Base-by-base conservation (phyloP, 2,797 vertebrate species). In the Alauda arvensis region DNA sequence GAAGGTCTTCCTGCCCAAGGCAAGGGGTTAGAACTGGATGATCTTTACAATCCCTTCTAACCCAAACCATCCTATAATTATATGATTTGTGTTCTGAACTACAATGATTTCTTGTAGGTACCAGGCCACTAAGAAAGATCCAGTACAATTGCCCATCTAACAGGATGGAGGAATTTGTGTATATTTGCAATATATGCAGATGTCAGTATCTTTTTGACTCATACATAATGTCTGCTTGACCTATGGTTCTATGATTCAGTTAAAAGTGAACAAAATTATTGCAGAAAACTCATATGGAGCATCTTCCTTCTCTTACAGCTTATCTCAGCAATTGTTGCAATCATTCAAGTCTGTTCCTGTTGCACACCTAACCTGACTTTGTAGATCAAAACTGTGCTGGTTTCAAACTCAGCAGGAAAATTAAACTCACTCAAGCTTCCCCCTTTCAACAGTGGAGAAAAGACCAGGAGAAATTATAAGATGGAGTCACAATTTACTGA, bases 161-260 rank as follows among this genome's bases (percentile, higher is more conserved):
- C 6, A 66, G 31, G 21, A 49, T 21, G 43, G 31, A 79, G 33
- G 21, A 68, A 63, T 34, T 78, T 17, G 8, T 59, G 29, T 1
- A 0, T n/a, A 43, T 42, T 28, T 72, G 4, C 0, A 0, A 0
- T 23, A 29, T 17, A 10, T 39, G 12, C 8, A 42, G 21, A 52
- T n/a, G 5, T 45, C 9, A 56, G 12, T 19, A 34, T 12, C 3
- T 68, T 84, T 85, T 66, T 69, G 18, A 57, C 4, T 76, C 20
- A 20, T 28, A 14, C 8, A 8, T 43, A 31, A 56, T 52, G 12
- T 56, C 23, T 39, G 18, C 9, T 89, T 87, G 37, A 69, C 18
- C 14, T 42, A 8, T 52, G 24, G 40, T 72, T 53, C 62, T 37
- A 21, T 9, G 3, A 21, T 33, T 65, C 23, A 37, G 3, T 33